Percentiles rank a stretch among this genome's conserved stretches.
phyloP scores from a whole-genome alignment of 2,113 vertebrate genomes.

The Mormyrus iriodes region DNA sequence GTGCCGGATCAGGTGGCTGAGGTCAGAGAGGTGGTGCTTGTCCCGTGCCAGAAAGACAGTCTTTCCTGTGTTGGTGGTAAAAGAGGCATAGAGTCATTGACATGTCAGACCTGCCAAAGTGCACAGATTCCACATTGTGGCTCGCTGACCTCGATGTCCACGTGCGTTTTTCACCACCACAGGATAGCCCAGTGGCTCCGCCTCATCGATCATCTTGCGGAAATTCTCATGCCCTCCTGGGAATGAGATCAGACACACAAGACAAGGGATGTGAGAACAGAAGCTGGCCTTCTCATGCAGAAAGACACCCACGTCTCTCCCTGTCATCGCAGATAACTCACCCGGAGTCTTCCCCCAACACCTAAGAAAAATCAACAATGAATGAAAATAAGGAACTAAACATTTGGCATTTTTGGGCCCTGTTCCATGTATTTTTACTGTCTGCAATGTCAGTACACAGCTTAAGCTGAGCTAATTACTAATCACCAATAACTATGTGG shows the following conservation, averaged over 20 bases:
- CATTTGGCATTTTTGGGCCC: neutral
- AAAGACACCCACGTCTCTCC: neutral
- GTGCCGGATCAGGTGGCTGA: slow-evolving; percentile 81
- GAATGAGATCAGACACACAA: slow-evolving; percentile 25
- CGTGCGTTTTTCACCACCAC: slow-evolving; percentile 88
- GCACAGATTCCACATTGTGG: neutral
- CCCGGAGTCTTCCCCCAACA: neutral
- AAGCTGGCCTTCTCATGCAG: neutral
- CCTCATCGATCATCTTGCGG: slow-evolving; percentile 85
- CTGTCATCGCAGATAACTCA: neutral
- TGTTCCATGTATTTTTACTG: neutral
- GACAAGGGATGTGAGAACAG: neutral
- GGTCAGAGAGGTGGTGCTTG: slow-evolving; percentile 79
- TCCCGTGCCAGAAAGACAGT: slow-evolving; percentile 83
- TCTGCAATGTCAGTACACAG: no score
- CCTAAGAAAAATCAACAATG: neutral
- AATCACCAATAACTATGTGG: neutral
- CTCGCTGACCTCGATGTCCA: slow-evolving; percentile 75
- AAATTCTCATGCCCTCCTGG: slow-evolving; percentile 84
- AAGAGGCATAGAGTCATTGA: neutral
- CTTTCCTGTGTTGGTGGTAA: slow-evolving; percentile 62
- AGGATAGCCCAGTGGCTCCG: slow-evolving; percentile 80
- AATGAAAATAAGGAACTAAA: neutral
- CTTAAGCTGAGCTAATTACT: neutral
- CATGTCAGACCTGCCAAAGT: neutral